These are phyloP conservation scores for Panulirus ornatus DNA, from an alignment of 1,140 invertebrate species.

Conservation along the genomic window DNA sequence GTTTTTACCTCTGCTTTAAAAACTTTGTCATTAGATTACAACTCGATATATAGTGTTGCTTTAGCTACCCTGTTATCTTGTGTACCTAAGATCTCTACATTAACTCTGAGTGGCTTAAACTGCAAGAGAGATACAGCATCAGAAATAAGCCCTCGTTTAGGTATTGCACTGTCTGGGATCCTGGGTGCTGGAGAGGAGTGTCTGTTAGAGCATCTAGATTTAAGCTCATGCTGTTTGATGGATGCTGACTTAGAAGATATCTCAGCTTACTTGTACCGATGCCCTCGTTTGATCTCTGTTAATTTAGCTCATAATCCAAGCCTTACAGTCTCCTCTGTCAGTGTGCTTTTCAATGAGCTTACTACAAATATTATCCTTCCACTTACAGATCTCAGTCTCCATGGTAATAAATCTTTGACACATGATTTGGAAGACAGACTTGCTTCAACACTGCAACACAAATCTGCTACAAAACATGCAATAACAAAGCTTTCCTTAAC, in stretches of 20 bases:
- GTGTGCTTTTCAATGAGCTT: slow-evolving; percentile 53
- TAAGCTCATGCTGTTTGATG: slow-evolving; percentile 52
- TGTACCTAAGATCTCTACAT: slow-evolving; percentile 43
- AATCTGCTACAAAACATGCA: slow-evolving; percentile 35
- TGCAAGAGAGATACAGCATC: not conserved
- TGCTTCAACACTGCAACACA: slow-evolving; percentile 20
- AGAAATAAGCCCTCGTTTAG: slow-evolving; percentile 18
- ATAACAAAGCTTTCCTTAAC: slow-evolving; percentile 42
- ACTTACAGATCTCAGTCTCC: slow-evolving; percentile 49
- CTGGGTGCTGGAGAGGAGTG: slow-evolving; percentile 66
- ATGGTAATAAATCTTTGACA: slow-evolving; percentile 51
- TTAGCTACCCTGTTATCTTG: slow-evolving; percentile 57
- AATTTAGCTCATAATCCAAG: slow-evolving; percentile 56
- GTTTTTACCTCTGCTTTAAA: slow-evolving; percentile 29
- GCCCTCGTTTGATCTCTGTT: slow-evolving; percentile 50
- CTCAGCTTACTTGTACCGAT: slow-evolving; percentile 68
- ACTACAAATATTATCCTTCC: slow-evolving; percentile 60
- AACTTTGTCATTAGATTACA: slow-evolving; percentile 62
- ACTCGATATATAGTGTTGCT: slow-evolving; percentile 40
- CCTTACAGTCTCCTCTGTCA: slow-evolving; percentile 42
- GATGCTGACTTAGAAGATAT: slow-evolving; percentile 69
- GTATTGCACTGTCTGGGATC: slow-evolving; percentile 41
- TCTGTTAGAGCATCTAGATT: slow-evolving; percentile 54
- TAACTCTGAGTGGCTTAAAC: slow-evolving; percentile 63
- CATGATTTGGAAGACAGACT: slow-evolving; percentile 15